phyloP scores from a whole-genome alignment of 2,113 vertebrate genomes.

The Ammodytes marinus region DNA sequence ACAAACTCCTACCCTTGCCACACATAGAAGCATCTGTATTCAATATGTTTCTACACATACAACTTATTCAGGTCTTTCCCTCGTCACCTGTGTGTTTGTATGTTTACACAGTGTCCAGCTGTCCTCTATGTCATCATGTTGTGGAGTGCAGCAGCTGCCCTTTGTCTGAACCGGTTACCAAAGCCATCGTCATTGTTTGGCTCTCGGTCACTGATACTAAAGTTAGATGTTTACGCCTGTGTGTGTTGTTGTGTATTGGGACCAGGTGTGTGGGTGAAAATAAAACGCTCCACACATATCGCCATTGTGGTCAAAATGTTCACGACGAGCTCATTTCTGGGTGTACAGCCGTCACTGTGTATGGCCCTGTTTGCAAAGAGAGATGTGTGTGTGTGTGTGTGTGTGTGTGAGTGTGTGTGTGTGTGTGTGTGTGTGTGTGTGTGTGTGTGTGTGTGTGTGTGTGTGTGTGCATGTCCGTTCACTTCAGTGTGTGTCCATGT shows the following conservation, averaged over 20 bases:
- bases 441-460: no score
- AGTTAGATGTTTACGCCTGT: background rate
- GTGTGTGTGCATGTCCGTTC: background rate
- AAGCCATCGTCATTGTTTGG: conserved; percentile 10
- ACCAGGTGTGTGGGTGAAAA: background rate
- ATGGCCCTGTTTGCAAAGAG: background rate
- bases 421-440: background rate
- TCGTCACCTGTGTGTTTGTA: no score
- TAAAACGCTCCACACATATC: background rate
- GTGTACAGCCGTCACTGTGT: background rate
- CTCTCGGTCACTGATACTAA: conserved; percentile 4
- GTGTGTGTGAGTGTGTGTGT: no score
- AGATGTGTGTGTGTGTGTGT: background rate
- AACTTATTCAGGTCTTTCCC: no score
- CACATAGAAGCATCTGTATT: background rate
- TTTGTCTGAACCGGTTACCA: background rate
- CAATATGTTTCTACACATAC: background rate
- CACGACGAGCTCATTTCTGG: background rate
- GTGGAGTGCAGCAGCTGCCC: conserved; percentile 1
- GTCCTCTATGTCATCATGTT: background rate
- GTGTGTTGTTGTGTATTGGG: background rate
- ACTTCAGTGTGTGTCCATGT: background rate
- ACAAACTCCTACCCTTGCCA: no score
- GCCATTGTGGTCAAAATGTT: background rate
- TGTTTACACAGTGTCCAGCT: background rate